A percentile compares a stretch with the other conserved stretches of the same genome.
Evolutionary conservation across 2,888 invertebrate species (phyloP).

Genomic region (Rosalia funebris): DNA sequence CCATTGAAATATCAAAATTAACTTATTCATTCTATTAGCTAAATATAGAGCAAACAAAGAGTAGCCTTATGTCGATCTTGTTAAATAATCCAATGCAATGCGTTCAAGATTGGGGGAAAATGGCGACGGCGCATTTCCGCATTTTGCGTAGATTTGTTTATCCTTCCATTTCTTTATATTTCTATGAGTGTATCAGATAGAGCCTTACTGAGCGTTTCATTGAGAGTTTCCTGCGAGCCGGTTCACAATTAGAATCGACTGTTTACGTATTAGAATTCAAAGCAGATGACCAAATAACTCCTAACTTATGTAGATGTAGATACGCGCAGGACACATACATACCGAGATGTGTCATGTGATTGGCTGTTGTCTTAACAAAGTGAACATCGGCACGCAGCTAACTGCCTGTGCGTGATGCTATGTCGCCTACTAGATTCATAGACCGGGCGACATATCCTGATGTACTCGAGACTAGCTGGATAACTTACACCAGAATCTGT

Average conservation of each 20-base stretch:
- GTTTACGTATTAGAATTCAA: constrained; percentile 44
- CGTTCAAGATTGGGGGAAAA: too few relatives aligned
- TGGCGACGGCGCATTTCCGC: too few relatives aligned
- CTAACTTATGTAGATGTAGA: constrained; percentile 43
- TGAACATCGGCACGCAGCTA: constrained; percentile 58
- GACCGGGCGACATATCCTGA: constrained; percentile 48
- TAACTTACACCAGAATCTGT: constrained; percentile 46
- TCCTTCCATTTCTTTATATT: too few relatives aligned
- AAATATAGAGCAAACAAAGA: too few relatives aligned
- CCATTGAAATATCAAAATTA: too few relatives aligned
- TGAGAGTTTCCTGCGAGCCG: too few relatives aligned
- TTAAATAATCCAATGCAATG: too few relatives aligned
- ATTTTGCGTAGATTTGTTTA: too few relatives aligned
- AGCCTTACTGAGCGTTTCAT: too few relatives aligned
- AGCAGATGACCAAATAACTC: constrained; percentile 47
- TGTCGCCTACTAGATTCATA: constrained; percentile 55
- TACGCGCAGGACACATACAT: constrained; percentile 49
- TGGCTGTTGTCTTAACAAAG: constrained; percentile 56
- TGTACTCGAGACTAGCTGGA: constrained; percentile 46
- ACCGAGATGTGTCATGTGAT: constrained; percentile 55
- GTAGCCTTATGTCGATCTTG: too few relatives aligned
- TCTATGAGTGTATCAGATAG: too few relatives aligned
- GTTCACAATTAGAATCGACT: constrained; percentile 4
- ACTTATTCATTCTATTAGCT: too few relatives aligned
- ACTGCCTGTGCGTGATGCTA: constrained; percentile 58